Evolutionary conservation across 1,140 invertebrate genomes (phyloP).

Genomic region (Drosophila virilis): DNA sequence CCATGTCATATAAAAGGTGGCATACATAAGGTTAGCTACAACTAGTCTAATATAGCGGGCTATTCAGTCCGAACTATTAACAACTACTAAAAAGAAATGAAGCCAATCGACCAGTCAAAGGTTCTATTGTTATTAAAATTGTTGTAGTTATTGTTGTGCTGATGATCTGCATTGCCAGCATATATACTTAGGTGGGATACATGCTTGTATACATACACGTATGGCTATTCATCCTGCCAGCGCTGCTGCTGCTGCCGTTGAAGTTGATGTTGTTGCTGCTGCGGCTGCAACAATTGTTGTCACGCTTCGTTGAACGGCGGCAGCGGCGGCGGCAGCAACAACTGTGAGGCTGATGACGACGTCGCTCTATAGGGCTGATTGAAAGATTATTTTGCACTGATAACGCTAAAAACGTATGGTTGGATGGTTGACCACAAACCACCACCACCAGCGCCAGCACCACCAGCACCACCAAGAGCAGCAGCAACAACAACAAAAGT

Average conservation of each 20-base stretch:
- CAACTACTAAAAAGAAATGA: neutral
- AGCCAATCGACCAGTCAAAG: conserved; percentile 47
- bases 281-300: conserved; percentile 69
- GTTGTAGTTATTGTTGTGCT: conserved; percentile 11
- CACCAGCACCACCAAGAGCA: conserved; percentile 33
- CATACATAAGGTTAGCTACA: neutral
- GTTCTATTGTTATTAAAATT: conserved; percentile 37
- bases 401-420: conserved; percentile 82
- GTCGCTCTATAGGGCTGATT: conserved; percentile 71
- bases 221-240: conserved; percentile 43
- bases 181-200: conserved; percentile 18
- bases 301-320: conserved; percentile 60
- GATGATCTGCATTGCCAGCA: conserved; percentile 9
- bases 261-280: conserved; percentile 29
- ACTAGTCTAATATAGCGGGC: neutral
- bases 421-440: conserved; percentile 63
- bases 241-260: conserved; percentile 1
- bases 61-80: neutral
- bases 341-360: conserved; percentile 42
- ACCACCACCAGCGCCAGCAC: conserved; percentile 26
- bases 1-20: too few species aligned
- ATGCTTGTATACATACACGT: conserved; percentile 13
- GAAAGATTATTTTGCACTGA: conserved; percentile 83
- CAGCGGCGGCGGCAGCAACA: conserved; percentile 27
- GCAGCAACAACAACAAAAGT: conserved; percentile 57